Percentiles rank a stretch among this genome's conserved stretches.
Evolutionary conservation across 2,113 vertebrate species (phyloP).

Genomic region (Leucosticte australis): DNA sequence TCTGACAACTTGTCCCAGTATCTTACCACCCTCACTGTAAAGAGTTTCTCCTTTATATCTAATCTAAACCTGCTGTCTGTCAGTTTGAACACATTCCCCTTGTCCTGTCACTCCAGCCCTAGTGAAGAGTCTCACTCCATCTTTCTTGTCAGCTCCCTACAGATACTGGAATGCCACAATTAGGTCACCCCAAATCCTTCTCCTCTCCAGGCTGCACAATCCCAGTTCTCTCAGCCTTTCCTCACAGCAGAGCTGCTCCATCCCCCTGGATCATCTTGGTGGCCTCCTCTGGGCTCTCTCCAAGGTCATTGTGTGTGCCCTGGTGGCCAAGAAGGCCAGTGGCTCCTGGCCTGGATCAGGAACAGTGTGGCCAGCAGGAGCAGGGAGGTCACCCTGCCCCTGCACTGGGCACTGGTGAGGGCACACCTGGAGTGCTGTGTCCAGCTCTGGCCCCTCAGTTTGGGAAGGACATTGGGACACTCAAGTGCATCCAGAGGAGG

Average conservation of each 20-base stretch:
- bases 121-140: not conserved
- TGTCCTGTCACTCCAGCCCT: not conserved
- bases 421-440: no score
- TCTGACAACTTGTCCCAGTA: no score
- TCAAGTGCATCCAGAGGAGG: no score
- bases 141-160: not conserved
- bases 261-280: not conserved
- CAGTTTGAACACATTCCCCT: not conserved
- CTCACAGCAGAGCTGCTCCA: not conserved
- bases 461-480: no score
- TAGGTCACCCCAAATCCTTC: not conserved
- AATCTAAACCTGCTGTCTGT: not conserved
- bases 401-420: no score
- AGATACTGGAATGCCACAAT: not conserved
- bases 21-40: not conserved
- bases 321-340: not conserved
- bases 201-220: not conserved
- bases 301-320: not conserved
- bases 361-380: no score
- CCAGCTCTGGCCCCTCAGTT: no score
- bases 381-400: no score
- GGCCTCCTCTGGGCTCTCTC: not conserved
- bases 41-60: not conserved
- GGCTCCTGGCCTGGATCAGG: not conserved
- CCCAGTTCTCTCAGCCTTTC: not conserved